Percentiles rank a stretch among this genome's conserved stretches.
These are phyloP conservation scores for Bufotes viridis DNA, from an alignment of 2,797 vertebrate species.

Conservation along the genomic window DNA sequence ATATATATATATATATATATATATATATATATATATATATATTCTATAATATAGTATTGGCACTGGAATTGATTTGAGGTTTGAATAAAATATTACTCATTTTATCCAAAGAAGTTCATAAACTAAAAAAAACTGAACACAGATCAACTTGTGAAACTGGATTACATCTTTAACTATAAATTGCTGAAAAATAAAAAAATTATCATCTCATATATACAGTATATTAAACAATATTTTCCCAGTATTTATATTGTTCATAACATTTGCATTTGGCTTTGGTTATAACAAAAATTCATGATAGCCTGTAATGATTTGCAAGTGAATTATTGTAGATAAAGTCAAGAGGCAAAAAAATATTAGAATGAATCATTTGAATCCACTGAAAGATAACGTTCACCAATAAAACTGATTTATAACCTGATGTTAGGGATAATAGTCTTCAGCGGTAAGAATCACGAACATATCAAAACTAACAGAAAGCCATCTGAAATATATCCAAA, in stretches of 20 bases:
- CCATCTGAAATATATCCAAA: neutral
- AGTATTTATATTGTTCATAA: neutral
- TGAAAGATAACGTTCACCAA: conserved; percentile 2
- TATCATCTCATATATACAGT: neutral
- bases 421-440: conserved; percentile 17
- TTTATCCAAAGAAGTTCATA: too few species aligned
- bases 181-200: neutral
- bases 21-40: too few species aligned
- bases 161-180: neutral
- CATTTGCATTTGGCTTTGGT: neutral
- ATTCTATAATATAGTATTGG: too few species aligned
- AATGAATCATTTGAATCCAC: conserved; percentile 15
- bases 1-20: too few species aligned
- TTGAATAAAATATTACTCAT: neutral
- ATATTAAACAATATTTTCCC: neutral
- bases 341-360: conserved; percentile 28
- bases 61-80: neutral
- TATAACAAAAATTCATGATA: neutral
- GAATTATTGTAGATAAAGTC: neutral
- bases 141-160: too few species aligned
- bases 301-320: neutral
- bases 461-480: neutral
- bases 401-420: conserved; percentile 22
- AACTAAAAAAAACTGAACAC: too few species aligned
- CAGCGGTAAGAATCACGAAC: neutral